phyloP scores from a whole-genome alignment of 2,797 vertebrate genomes.

The Ambastaia sidthimunki region DNA sequence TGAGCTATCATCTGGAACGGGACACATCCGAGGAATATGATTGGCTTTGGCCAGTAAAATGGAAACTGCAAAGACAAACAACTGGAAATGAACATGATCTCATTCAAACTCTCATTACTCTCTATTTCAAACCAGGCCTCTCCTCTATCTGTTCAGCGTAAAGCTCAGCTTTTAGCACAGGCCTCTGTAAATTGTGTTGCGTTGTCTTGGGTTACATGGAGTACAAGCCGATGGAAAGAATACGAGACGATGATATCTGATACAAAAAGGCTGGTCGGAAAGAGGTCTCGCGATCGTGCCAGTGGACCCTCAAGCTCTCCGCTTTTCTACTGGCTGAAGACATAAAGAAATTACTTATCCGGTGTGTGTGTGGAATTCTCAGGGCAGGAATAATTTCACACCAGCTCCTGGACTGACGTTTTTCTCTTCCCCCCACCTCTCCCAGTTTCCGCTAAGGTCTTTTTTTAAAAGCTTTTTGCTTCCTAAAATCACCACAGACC shows the following conservation, averaged over 20 bases:
- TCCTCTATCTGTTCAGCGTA: constrained; percentile 61
- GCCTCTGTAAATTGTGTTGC: constrained; percentile 50
- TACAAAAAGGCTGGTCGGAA: constrained; percentile 50
- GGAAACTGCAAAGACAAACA: constrained; percentile 65
- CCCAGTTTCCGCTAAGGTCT: constrained; percentile 46
- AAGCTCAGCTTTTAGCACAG: constrained; percentile 60
- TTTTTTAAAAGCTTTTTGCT: constrained; percentile 53
- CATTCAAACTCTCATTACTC: constrained; percentile 44
- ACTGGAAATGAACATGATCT: constrained; percentile 55
- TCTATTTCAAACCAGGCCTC: constrained; percentile 47
- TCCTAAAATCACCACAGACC: constrained; percentile 56
- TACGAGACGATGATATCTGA: constrained; percentile 61
- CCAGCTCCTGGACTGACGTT: constrained; percentile 47
- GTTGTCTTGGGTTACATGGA: constrained; percentile 66
- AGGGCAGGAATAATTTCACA: constrained; percentile 57
- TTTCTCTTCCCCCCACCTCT: constrained; percentile 32
- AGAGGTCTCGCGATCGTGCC: constrained; percentile 20
- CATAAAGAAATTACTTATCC: constrained; percentile 41
- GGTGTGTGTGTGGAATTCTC: constrained; percentile 48
- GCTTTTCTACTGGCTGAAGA: constrained; percentile 25
- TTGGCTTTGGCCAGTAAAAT: constrained; percentile 45
- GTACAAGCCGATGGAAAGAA: constrained; percentile 68
- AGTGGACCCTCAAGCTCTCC: constrained; percentile 8
- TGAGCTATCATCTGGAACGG: constrained; percentile 59
- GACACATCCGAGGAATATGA: constrained; percentile 61